phyloP scores from a whole-genome alignment of 2,888 invertebrate species.

The Schizaphis graminum region DNA sequence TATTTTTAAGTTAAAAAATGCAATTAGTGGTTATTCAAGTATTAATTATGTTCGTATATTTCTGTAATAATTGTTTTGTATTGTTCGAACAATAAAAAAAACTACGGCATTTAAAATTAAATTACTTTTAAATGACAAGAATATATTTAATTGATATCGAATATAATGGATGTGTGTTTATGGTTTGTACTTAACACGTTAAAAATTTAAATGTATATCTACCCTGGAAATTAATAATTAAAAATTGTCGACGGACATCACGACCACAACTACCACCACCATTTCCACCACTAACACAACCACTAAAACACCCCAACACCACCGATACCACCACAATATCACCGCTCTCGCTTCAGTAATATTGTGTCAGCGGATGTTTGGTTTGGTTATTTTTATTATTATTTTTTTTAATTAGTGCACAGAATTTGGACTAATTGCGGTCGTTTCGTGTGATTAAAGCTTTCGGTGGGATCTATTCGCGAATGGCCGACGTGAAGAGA shows the following conservation, averaged over 20 bases:
- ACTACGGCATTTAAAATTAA: background rate
- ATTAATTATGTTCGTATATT: slow-evolving; percentile 10
- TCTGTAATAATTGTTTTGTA: background rate
- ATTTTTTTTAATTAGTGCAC: slow-evolving; percentile 55
- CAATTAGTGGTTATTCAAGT: background rate
- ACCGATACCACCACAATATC: background rate
- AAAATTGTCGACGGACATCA: slow-evolving; percentile 16
- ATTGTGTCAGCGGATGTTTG: slow-evolving; percentile 10
- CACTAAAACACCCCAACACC: background rate
- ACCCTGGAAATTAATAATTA: slow-evolving; percentile 35
- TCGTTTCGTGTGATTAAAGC: slow-evolving; percentile 61
- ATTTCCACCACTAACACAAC: background rate
- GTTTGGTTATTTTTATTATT: slow-evolving; percentile 45
- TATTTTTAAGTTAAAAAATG: background rate
- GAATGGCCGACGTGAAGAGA: slow-evolving; percentile 24
- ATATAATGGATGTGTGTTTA: slow-evolving; percentile 23
- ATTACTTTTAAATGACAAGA: background rate
- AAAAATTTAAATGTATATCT: background rate
- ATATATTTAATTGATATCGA: slow-evolving; percentile 40
- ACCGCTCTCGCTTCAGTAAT: background rate
- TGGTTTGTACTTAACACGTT: slow-evolving; percentile 33
- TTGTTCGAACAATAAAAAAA: background rate
- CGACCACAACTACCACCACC: background rate
- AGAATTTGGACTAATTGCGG: slow-evolving; percentile 60
- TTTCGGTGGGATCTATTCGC: slow-evolving; percentile 42